Conservation (phyloP, 2,888 invertebrate species). For the Protonemura montana region DNA sequence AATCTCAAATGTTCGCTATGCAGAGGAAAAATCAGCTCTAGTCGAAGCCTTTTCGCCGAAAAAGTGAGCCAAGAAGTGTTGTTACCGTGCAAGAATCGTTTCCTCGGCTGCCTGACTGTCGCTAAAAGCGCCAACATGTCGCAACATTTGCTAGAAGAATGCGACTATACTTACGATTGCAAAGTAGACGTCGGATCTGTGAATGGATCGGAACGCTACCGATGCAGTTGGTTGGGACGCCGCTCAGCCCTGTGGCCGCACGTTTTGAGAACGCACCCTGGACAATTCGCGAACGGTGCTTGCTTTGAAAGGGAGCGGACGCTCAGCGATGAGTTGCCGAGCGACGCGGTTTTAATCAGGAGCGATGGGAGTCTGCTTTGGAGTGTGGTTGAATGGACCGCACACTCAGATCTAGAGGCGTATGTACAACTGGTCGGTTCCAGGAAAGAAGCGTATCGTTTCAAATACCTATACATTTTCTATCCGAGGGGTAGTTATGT, state of each 20-base stretch:
- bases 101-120: background rate
- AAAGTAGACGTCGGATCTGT: background rate
- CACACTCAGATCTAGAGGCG: background rate
- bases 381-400: background rate
- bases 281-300: background rate
- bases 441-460: background rate
- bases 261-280: background rate
- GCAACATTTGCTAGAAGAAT: background rate
- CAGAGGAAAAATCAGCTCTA: background rate
- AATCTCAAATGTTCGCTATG: background rate
- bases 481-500: background rate
- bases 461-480: background rate
- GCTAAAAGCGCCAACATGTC: background rate
- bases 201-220: background rate
- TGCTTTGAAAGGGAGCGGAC: background rate
- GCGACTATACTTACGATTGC: background rate
- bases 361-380: background rate
- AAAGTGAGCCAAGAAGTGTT: background rate
- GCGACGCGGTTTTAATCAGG: background rate
- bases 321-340: background rate
- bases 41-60: background rate
- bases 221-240: background rate
- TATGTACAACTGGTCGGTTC: background rate
- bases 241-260: background rate
- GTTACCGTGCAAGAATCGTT: background rate